Evolutionary conservation across 2,888 invertebrate species (phyloP).

Genomic region (Erebia palarica): DNA sequence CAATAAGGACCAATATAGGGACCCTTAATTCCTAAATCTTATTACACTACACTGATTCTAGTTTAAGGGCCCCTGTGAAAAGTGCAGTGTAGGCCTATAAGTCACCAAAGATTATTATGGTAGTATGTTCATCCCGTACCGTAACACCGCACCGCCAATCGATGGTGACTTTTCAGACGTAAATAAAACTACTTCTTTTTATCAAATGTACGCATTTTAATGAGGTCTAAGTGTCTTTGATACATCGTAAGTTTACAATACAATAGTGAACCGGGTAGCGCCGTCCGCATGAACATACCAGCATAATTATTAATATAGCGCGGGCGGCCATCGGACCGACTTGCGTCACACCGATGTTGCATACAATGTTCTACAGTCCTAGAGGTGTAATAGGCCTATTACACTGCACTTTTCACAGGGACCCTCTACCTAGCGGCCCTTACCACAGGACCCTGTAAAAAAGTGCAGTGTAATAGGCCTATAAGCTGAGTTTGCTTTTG

Average conservation of each 20-base stretch:
- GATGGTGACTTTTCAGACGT: conserved; percentile 48
- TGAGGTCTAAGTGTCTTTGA: conserved; percentile 71
- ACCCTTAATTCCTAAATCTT: no score
- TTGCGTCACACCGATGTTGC: neutral
- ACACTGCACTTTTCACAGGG: no score
- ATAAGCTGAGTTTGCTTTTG: no score
- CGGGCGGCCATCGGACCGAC: conserved; percentile 37
- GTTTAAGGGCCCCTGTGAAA: no score
- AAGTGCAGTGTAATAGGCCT: no score
- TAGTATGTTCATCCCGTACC: conserved; percentile 70
- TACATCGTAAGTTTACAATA: conserved; percentile 60
- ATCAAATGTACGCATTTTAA: conserved; percentile 76
- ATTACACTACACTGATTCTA: no score
- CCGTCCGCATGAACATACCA: conserved; percentile 74
- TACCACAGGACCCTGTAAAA: no score
- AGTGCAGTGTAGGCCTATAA: no score
- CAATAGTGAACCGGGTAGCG: conserved; percentile 47
- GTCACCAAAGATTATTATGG: conserved; percentile 51
- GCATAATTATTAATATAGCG: conserved; percentile 53
- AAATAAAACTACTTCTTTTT: conserved; percentile 73
- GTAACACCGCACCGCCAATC: conserved; percentile 40
- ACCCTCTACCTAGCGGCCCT: no score
- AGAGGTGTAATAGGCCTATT: no score
- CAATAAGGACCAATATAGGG: no score
- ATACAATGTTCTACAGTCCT: neutral